A percentile compares a stretch with the other conserved stretches of the same genome.
Conservation (phyloP, 2,888 invertebrate genomes). For the Allacma fusca region DNA sequence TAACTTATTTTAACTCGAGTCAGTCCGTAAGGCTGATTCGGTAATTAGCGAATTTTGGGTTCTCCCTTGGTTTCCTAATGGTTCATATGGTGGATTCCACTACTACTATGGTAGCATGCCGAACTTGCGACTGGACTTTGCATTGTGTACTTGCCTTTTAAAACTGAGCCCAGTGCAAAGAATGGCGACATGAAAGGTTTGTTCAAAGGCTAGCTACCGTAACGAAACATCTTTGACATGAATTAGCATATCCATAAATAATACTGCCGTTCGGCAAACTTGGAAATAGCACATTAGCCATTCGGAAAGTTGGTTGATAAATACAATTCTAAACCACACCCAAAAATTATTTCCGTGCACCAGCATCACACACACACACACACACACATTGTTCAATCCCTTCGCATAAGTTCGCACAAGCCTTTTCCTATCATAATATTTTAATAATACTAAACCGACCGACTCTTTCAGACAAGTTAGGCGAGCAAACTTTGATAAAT, state of each 20-base stretch:
- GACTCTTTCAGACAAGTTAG: background rate
- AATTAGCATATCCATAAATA: slow-evolving; percentile 48
- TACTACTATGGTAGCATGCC: background rate
- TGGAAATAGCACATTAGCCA: slow-evolving; percentile 25
- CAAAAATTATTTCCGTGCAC: slow-evolving; percentile 46
- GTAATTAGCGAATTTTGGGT: slow-evolving; percentile 12
- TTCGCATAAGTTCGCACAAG: slow-evolving; percentile 31
- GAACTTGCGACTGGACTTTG: slow-evolving; percentile 12
- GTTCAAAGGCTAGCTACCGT: slow-evolving; percentile 45
- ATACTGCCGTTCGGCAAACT: slow-evolving; percentile 31
- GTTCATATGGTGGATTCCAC: background rate
- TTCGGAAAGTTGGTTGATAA: slow-evolving; percentile 20
- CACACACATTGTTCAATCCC: slow-evolving; percentile 31
- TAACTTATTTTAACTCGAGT: background rate
- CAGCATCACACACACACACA: too few species aligned
- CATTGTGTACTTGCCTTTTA: background rate
- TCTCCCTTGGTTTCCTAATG: background rate
- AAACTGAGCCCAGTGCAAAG: background rate
- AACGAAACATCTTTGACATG: slow-evolving; percentile 44
- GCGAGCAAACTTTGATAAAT: background rate
- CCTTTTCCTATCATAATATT: slow-evolving; percentile 9
- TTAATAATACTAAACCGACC: background rate
- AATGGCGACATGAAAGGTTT: slow-evolving; percentile 1
- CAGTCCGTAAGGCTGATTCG: background rate
- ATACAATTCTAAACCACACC: slow-evolving; percentile 42